Evolutionary conservation across 2,797 vertebrate genomes (phyloP), one percentile per base, ranked within the genome.

Genomic region (Clarias laeviceps): DNA sequence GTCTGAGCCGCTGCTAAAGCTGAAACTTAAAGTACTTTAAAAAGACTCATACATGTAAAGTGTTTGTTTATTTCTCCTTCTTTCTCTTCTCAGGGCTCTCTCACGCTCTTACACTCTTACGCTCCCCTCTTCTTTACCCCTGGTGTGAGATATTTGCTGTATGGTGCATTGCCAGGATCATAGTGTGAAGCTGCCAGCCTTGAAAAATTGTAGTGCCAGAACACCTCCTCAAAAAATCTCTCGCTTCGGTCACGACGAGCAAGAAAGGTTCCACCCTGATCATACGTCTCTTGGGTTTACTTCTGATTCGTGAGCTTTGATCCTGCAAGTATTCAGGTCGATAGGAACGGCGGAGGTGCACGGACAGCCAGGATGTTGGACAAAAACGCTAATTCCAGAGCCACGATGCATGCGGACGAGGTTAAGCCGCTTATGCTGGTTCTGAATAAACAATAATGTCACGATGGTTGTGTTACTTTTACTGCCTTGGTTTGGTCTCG

Each of bases 61-160:
- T 65, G 73, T 73, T 73, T 87, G 85, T 87, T 87, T 80, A 34
- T 87, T 87, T 78, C 80, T 78, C 29, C 54, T 65, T n/a, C 68
- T 72, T 15, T 62, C 84, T 34, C 61, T 64, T 73, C 69, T 22
- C 1, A 29, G 57, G 32, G 29, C 34, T 15, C 15, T 59, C 81
- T 85, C 40, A 37, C 37, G 57, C 22, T 18, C 66, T 70, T 18
- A 61, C 50, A 61, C 5, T 18, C 66, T 65, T 18, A 61, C 37
- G 56, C 5, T 29, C 72, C 78, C 40, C 29, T 29, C 66, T 22
- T 79, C 66, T 65, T 76, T 80, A 82, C 50, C 66, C 74, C 18
- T 18, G 50, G 76, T 87, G 76, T 83, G 76, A 84, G 85, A 87
- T 87, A 83, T 87, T 83, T 80, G 82, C 76, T 83, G 66, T 83